phyloP scores from a whole-genome alignment of 2,797 vertebrate species.

The Cyclura pinguis region DNA sequence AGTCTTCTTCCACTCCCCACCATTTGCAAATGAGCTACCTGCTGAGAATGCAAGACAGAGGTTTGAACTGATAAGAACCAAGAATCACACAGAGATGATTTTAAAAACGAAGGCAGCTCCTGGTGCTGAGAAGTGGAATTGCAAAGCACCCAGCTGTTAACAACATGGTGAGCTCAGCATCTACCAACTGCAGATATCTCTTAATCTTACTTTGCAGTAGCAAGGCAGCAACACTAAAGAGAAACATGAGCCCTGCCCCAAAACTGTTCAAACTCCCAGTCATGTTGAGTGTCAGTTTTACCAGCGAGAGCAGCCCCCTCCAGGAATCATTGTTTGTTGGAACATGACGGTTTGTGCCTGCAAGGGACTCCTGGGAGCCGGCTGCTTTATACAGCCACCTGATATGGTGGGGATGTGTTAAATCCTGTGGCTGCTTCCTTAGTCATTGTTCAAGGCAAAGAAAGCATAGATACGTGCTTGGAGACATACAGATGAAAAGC shows the following conservation, averaged over 20 bases:
- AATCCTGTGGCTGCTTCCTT: neutral
- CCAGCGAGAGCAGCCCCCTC: neutral
- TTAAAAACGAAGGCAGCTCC: constrained; percentile 12
- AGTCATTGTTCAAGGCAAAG: neutral
- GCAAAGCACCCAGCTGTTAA: constrained; percentile 28
- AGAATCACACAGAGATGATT: constrained; percentile 3
- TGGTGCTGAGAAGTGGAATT: constrained; percentile 6
- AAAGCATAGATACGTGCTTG: too few species aligned
- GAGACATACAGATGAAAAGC: neutral
- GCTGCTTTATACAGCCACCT: constrained; percentile 42
- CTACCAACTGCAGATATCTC: neutral
- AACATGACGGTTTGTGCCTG: neutral
- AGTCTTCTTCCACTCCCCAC: neutral
- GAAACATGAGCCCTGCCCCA: neutral
- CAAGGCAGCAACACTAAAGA: neutral
- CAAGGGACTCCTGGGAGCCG: neutral
- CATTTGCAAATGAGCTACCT: neutral
- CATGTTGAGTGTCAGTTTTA: neutral
- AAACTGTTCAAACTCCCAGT: neutral
- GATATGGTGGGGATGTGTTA: constrained; percentile 8
- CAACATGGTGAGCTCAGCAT: neutral
- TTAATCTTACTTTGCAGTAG: constrained; percentile 1
- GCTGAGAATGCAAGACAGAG: constrained; percentile 5
- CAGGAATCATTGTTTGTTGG: neutral
- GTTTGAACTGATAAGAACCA: neutral